phyloP scores from a whole-genome alignment of 2,797 vertebrate species.

The Poecilia gillii region DNA sequence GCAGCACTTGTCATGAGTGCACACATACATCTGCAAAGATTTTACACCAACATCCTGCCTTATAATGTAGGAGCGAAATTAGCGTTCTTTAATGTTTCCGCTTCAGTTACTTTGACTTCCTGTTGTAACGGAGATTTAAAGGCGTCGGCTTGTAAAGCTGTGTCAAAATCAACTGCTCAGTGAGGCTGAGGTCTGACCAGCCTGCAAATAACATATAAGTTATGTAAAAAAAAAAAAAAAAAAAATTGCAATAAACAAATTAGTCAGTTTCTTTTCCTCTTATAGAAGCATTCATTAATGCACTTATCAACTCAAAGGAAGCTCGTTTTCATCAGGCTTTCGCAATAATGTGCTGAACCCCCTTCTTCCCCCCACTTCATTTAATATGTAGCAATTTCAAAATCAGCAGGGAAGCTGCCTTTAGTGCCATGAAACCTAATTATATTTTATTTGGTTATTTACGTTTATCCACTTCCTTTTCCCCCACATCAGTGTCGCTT shows the following conservation, averaged over 20 bases:
- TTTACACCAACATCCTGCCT: constrained; percentile 26
- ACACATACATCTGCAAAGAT: constrained; percentile 13
- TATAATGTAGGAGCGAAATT: constrained; percentile 56
- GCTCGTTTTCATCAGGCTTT: not conserved
- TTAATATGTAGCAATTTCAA: not conserved
- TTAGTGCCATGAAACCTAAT: not conserved
- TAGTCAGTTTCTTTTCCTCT: not conserved
- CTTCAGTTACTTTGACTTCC: constrained; percentile 53
- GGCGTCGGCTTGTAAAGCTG: constrained; percentile 25
- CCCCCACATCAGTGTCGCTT: constrained; percentile 12
- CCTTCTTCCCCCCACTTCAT: not conserved
- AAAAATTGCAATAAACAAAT: constrained; percentile 20
- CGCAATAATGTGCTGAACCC: not conserved
- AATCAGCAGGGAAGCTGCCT: not conserved
- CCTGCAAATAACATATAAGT: constrained; percentile 5
- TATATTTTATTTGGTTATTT: constrained; percentile 1
- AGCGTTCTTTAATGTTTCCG: constrained; percentile 48
- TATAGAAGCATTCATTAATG: not conserved
- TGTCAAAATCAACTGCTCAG: constrained; percentile 14
- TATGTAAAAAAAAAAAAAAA: not conserved
- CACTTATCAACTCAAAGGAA: not conserved
- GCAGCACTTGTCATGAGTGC: constrained; percentile 24
- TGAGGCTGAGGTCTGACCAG: not conserved
- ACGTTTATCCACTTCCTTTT: not conserved
- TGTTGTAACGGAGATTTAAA: constrained; percentile 43